Evolutionary conservation across 1,140 invertebrate species (phyloP).

Genomic region (Alviniconcha marisindica): DNA sequence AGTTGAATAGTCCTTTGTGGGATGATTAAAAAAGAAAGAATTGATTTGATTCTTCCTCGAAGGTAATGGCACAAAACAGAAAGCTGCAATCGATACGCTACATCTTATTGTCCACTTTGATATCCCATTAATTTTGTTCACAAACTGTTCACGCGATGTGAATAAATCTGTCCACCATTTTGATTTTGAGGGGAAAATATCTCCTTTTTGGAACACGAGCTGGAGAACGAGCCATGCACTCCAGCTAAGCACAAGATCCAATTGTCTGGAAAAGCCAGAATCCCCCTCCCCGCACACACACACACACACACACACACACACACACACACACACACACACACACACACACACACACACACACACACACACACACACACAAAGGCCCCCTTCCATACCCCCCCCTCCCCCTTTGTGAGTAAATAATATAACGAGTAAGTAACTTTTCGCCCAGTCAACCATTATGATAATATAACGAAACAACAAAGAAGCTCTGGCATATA

Average conservation of each 20-base stretch:
- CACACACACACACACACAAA: conserved; percentile 2
- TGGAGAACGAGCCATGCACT: too few species aligned
- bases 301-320: neutral
- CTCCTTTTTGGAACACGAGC: too few species aligned
- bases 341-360: neutral
- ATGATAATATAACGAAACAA: neutral
- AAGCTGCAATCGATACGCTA: too few species aligned
- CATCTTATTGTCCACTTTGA: too few species aligned
- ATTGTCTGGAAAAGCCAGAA: neutral
- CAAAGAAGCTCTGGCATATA: neutral
- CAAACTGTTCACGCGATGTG: neutral
- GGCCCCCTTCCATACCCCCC: neutral
- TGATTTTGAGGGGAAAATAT: neutral
- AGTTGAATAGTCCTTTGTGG: too few species aligned
- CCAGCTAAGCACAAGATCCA: too few species aligned
- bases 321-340: neutral
- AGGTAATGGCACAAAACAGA: too few species aligned
- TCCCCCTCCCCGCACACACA: neutral
- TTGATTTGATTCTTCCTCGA: too few species aligned
- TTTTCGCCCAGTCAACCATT: too few species aligned
- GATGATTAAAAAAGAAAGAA: too few species aligned
- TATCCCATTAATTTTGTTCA: neutral
- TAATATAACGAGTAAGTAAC: too few species aligned
- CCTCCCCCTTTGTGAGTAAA: too few species aligned
- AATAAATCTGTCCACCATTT: neutral